Conservation (phyloP, 2,888 invertebrate species). For the Amblyjoppa fuscipennis region DNA sequence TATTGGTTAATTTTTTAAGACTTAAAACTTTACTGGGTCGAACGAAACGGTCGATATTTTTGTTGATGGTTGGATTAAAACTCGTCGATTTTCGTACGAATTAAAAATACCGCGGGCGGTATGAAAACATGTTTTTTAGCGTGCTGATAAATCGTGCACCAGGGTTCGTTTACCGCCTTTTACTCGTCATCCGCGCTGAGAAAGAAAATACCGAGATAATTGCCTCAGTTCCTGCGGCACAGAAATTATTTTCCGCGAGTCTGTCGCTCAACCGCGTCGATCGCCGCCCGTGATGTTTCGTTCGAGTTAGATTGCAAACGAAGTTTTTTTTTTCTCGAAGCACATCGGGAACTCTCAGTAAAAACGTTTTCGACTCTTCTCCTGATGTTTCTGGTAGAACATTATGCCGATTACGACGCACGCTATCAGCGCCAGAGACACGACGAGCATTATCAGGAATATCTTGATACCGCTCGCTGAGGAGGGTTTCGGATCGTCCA, state of each 20-base stretch:
- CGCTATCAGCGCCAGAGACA: slow-evolving; percentile 93
- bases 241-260: neutral
- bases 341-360: slow-evolving; percentile 84
- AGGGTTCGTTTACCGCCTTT: neutral
- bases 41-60: neutral
- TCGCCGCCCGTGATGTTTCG: slow-evolving; percentile 4
- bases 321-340: slow-evolving; percentile 1
- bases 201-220: neutral
- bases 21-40: neutral
- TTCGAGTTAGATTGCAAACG: slow-evolving; percentile 17
- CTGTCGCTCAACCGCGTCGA: neutral
- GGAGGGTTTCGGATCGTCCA: slow-evolving; percentile 94
- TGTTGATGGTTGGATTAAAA: neutral
- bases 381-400: slow-evolving; percentile 97
- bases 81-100: neutral
- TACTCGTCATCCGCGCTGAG: neutral
- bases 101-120: too few species aligned
- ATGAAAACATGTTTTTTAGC: too few species aligned
- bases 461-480: slow-evolving; percentile 96
- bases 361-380: slow-evolving; percentile 95
- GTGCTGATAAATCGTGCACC: neutral
- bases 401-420: slow-evolving; percentile 95
- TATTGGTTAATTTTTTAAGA: neutral
- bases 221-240: neutral
- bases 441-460: slow-evolving; percentile 94